Evolutionary conservation across 35 echinoderm and acorn worm species (phyloP), one percentile per base, ranked within the genome.

Genomic region (Ophiothrix spiculata): DNA sequence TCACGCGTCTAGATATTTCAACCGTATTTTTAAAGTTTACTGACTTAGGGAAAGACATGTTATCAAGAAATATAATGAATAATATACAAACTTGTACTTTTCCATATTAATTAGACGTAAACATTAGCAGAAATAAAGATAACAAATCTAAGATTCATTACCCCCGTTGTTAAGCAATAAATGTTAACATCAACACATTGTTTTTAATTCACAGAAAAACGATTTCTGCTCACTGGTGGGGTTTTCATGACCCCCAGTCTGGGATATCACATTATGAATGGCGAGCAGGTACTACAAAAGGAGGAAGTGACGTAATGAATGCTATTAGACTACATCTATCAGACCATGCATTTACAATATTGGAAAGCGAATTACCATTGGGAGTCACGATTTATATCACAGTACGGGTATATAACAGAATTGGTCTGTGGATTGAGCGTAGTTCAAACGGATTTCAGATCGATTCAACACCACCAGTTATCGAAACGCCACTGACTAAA

Each of bases 251-350:
- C 36, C 39, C 87, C 14, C 87, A 89, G 40, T 83, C 87, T 42
- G 60, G 79, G 16, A 60, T 89, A 12, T 89, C 80, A 34, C 69
- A 83, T 64, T 89, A 76, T 56, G 87, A 89, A 89, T 89, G 87
- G 87, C 63, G 56, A 10, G 87, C 87, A 31, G 87, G 87, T 33
- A 89, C 87, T 4, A 63, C 77, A 83, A 56, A 79, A 49, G 80
- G 87, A 4, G 79, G 60, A 28, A 74, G 29, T 49, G 87, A 89
- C 64, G 75, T 89, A 25, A 31, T 89, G 19, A 31, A 31, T n/a
- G 29, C 60, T 17, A 81, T 28, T 12, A 35, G 38, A 31, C 37
- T 82, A 37, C 79, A 89, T 39, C 77, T 89, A 35, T 56, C 87
- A 75, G 80, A 83, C 16, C 42, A 11, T n/a, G 80, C 54, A 34